These are phyloP conservation scores for Pholis gunnellus DNA, from an alignment of 2,113 vertebrate genomes.

Conservation along the genomic window DNA sequence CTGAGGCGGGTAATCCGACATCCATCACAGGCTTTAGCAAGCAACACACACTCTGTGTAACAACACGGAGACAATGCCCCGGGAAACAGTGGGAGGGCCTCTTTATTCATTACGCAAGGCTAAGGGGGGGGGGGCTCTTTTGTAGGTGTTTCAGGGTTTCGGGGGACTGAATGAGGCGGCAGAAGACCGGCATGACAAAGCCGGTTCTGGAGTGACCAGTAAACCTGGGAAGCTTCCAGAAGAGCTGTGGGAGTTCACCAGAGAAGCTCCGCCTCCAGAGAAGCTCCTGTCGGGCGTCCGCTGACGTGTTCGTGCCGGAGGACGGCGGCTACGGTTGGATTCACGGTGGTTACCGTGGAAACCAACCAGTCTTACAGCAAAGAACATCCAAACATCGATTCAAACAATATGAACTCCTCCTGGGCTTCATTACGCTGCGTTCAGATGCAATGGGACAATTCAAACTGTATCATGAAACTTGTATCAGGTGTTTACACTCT, in stretches of 20 bases:
- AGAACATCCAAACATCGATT: neutral
- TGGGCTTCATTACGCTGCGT: too few relatives aligned
- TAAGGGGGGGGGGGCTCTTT: conserved; percentile 51
- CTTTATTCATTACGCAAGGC: conserved; percentile 66
- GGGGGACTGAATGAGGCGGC: conserved; percentile 55
- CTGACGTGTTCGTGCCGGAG: neutral
- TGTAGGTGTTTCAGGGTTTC: conserved; percentile 59
- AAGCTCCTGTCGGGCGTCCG: too few relatives aligned
- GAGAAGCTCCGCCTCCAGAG: too few relatives aligned
- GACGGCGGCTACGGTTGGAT: neutral
- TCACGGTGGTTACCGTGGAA: neutral
- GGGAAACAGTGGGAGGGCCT: conserved; percentile 75
- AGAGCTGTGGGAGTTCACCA: neutral
- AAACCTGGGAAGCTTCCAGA: conserved; percentile 33
- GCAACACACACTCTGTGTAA: conserved; percentile 75
- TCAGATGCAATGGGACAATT: too few relatives aligned
- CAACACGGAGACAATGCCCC: conserved; percentile 73
- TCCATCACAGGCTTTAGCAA: conserved; percentile 79
- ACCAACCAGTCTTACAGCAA: neutral
- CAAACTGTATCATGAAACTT: too few relatives aligned
- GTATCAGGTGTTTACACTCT: too few relatives aligned
- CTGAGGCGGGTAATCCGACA: conserved; percentile 76
- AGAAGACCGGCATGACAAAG: conserved; percentile 65
- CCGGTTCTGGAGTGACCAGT: conserved; percentile 47
- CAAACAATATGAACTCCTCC: too few relatives aligned